phyloP scores from a whole-genome alignment of 2,888 invertebrate species.

The Nomada lathburiana region DNA sequence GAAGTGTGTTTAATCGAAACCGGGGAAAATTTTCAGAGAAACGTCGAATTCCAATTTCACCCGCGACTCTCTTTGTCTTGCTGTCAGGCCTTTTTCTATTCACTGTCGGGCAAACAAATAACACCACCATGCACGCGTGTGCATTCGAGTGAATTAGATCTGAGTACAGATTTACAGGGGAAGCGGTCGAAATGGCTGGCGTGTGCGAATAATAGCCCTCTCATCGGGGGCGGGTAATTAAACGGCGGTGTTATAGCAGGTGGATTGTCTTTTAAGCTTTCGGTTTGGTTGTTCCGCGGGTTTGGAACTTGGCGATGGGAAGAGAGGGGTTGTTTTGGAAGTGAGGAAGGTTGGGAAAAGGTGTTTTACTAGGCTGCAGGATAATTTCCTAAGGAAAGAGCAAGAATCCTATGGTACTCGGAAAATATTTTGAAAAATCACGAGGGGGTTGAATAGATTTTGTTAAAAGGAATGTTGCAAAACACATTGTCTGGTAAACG shows the following conservation, averaged over 20 bases:
- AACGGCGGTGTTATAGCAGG: conserved; percentile 3
- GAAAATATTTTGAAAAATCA: too few relatives aligned
- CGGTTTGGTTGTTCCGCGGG: too few relatives aligned
- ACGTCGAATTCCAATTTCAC: conserved; percentile 64
- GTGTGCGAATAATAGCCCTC: neutral
- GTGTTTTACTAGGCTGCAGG: too few relatives aligned
- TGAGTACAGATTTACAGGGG: conserved; percentile 57
- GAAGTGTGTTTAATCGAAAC: conserved; percentile 55
- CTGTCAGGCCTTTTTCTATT: conserved; percentile 22
- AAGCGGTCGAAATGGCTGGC: conserved; percentile 9
- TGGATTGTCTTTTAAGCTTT: neutral
- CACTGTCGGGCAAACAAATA: conserved; percentile 37
- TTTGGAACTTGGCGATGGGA: neutral
- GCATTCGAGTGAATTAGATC: conserved; percentile 53
- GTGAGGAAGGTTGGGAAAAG: too few relatives aligned
- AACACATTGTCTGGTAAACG: too few relatives aligned
- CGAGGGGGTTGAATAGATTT: too few relatives aligned
- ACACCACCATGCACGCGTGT: conserved; percentile 2
- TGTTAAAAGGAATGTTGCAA: too few relatives aligned
- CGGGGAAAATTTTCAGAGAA: conserved; percentile 42
- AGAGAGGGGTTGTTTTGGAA: neutral
- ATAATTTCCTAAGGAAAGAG: too few relatives aligned
- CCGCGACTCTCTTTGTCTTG: neutral
- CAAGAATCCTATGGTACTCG: too few relatives aligned
- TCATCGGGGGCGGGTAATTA: neutral